These are phyloP conservation scores for Catocala sponsa DNA, from an alignment of 2,888 invertebrate genomes.

Conservation along the genomic window DNA sequence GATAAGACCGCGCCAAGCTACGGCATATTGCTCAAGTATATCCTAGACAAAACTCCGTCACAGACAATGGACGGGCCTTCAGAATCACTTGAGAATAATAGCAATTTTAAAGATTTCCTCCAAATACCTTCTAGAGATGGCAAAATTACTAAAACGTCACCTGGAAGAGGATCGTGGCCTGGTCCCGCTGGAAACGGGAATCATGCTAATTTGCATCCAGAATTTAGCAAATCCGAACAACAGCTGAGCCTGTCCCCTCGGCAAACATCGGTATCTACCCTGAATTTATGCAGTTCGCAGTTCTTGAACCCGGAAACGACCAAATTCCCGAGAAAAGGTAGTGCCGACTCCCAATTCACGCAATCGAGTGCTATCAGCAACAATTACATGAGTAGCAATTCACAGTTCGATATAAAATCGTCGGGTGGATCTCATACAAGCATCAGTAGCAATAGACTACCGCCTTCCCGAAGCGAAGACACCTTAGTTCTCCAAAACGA, in stretches of 20 bases:
- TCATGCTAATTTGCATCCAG: constrained; percentile 88
- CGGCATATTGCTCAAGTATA: constrained; percentile 81
- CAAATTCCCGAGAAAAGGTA: constrained; percentile 85
- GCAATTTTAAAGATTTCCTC: constrained; percentile 83
- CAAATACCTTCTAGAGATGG: constrained; percentile 92
- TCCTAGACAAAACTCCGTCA: constrained; percentile 74
- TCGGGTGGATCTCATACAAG: constrained; percentile 73
- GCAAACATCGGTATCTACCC: constrained; percentile 82
- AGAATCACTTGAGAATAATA: constrained; percentile 82
- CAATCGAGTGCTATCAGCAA: constrained; percentile 79
- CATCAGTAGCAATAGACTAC: constrained; percentile 86
- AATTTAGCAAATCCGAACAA: constrained; percentile 95
- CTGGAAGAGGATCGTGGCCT: constrained; percentile 95
- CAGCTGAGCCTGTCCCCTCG: constrained; percentile 88
- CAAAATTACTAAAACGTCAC: constrained; percentile 92
- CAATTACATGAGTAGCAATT: constrained; percentile 78
- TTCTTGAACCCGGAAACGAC: constrained; percentile 83
- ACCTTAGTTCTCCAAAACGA: constrained; percentile 88
- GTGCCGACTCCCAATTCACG: constrained; percentile 88
- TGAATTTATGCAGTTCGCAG: constrained; percentile 86
- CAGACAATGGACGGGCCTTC: constrained; percentile 68
- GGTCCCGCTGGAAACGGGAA: constrained; percentile 91
- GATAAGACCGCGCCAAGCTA: constrained; percentile 80
- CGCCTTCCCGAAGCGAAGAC: constrained; percentile 94
- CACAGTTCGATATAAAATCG: constrained; percentile 81